Evolutionary conservation across 2,797 vertebrate species (phyloP).

Genomic region (Sebastes umbrosus): DNA sequence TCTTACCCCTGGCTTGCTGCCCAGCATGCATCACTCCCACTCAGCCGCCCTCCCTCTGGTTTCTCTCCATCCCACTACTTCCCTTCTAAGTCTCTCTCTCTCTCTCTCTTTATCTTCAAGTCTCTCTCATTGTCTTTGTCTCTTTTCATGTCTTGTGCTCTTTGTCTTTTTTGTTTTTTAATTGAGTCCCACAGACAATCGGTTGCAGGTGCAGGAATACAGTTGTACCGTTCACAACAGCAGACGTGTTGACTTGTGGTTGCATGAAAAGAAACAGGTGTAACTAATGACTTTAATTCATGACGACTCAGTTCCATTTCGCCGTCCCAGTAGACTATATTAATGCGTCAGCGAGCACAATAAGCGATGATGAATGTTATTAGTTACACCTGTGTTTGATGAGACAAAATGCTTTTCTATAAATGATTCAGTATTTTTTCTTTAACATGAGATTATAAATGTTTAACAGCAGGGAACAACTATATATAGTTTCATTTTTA

Average conservation of each 20-base stretch:
- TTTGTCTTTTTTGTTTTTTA: neutral
- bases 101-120: neutral
- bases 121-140: constrained; percentile 1
- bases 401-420: neutral
- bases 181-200: neutral
- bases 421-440: neutral
- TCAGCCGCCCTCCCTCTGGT: constrained; percentile 57
- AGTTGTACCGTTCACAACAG: neutral
- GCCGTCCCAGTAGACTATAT: neutral
- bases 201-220: neutral
- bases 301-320: neutral
- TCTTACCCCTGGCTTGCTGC: constrained; percentile 76
- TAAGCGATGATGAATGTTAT: neutral
- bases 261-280: neutral
- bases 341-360: neutral
- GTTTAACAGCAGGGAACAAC: neutral
- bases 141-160: neutral
- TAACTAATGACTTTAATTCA: neutral
- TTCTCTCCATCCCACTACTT: constrained; percentile 44
- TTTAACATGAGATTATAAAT: neutral
- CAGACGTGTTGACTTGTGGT: neutral
- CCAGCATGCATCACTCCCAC: constrained; percentile 77
- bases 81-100: constrained; percentile 17
- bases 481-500: neutral
- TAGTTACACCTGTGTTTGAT: neutral